A percentile compares a stretch with the other conserved stretches of the same genome.
Conservation (phyloP, 2,113 vertebrate genomes). For the Microcebus lehilahytsara region DNA sequence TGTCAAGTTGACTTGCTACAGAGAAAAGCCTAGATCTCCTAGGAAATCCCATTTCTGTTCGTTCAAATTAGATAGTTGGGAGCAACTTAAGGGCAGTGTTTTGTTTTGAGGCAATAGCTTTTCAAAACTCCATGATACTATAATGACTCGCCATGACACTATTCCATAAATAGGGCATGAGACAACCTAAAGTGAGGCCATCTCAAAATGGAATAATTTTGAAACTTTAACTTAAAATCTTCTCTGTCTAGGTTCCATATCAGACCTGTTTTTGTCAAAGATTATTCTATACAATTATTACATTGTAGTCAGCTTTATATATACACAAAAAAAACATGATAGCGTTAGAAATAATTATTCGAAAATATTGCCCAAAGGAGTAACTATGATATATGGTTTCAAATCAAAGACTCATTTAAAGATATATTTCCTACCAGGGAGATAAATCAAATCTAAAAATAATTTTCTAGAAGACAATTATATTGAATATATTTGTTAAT, state of each 20-base stretch:
- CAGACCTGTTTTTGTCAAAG: not conserved
- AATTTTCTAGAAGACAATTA: not conserved
- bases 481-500: slow-evolving; percentile 22
- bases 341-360: not conserved
- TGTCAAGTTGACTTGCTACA: not conserved
- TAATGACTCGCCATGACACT: not conserved
- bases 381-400: not conserved
- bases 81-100: not conserved
- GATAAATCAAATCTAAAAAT: not conserved
- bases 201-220: slow-evolving; percentile 14
- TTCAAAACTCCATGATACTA: not conserved
- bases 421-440: not conserved
- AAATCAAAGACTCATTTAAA: not conserved
- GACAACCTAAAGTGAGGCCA: not conserved
- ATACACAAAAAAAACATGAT: not conserved
- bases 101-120: not conserved
- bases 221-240: not conserved
- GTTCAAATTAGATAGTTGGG: not conserved
- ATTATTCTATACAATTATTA: not conserved
- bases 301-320: not conserved
- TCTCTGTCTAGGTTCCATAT: not conserved
- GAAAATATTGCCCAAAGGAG: not conserved
- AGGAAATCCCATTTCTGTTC: not conserved
- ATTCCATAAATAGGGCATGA: not conserved
- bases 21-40: not conserved